A percentile compares a stretch with the other conserved stretches of the same genome.
Evolutionary conservation across 2,888 invertebrate species (phyloP).

Genomic region (Eudemis profundana): DNA sequence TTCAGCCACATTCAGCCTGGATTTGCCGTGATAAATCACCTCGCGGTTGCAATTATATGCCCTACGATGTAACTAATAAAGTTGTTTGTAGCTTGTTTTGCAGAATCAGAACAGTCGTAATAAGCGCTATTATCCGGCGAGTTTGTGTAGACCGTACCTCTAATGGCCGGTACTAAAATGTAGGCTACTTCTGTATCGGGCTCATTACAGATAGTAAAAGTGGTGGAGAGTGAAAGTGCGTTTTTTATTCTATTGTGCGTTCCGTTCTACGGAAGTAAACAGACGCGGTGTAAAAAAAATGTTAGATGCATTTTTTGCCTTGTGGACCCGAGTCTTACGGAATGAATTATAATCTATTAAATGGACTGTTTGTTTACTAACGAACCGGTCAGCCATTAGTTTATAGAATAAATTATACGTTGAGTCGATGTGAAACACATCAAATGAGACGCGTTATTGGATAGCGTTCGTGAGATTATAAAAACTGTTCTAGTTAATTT

Average conservation of each 20-base stretch:
- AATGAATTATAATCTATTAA: slow-evolving; percentile 31
- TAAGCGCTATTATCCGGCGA: slow-evolving; percentile 37
- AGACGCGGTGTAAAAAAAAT: slow-evolving; percentile 27
- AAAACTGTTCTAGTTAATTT: neutral
- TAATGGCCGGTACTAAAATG: slow-evolving; percentile 25
- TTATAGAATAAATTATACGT: slow-evolving; percentile 25
- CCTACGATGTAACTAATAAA: neutral
- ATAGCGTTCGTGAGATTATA: neutral
- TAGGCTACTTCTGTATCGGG: slow-evolving; percentile 23
- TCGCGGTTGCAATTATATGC: slow-evolving; percentile 2
- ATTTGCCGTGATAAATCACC: slow-evolving; percentile 16
- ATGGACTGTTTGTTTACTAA: slow-evolving; percentile 17
- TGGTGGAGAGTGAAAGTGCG: slow-evolving; percentile 47
- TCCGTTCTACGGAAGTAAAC: slow-evolving; percentile 43
- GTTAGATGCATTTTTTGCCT: slow-evolving; percentile 23
- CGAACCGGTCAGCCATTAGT: slow-evolving; percentile 17
- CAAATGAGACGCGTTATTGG: neutral
- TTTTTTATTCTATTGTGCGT: slow-evolving; percentile 36
- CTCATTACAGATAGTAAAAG: slow-evolving; percentile 46
- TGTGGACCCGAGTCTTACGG: slow-evolving; percentile 1
- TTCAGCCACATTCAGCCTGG: slow-evolving; percentile 34
- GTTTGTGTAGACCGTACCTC: slow-evolving; percentile 27
- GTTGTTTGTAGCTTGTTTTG: neutral
- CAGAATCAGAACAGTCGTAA: slow-evolving; percentile 14
- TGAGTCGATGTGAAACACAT: slow-evolving; percentile 10